A percentile compares a stretch with the other conserved stretches of the same genome.
Conservation (phyloP, 1,140 invertebrate genomes). For the Penaeus japonicus region DNA sequence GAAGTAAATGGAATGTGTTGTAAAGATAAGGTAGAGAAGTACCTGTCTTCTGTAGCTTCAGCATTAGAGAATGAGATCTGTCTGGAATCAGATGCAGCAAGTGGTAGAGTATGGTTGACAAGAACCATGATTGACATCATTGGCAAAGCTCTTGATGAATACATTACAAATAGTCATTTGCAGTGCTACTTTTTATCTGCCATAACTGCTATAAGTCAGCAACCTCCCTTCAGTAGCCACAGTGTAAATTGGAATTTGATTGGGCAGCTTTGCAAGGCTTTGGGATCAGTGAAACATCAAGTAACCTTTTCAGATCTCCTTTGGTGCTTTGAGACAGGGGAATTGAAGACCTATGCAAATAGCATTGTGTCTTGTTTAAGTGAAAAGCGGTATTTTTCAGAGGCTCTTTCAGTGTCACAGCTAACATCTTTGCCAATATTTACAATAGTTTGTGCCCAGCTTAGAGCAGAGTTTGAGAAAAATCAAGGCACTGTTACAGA, state of each 20-base stretch:
- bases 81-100: background rate
- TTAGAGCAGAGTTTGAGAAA: constrained; percentile 36
- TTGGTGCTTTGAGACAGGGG: constrained; percentile 29
- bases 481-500: background rate
- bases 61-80: background rate
- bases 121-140: constrained; percentile 14
- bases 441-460: constrained; percentile 40
- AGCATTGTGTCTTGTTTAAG: constrained; percentile 9
- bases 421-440: constrained; percentile 20
- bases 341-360: background rate
- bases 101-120: background rate
- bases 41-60: constrained; percentile 1
- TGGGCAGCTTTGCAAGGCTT: constrained; percentile 20
- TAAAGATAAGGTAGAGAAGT: background rate
- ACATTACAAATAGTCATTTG: constrained; percentile 13
- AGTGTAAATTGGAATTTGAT: constrained; percentile 31
- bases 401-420: constrained; percentile 36
- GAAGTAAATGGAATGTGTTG: constrained; percentile 26
- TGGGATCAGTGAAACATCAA: constrained; percentile 23
- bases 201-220: constrained; percentile 21
- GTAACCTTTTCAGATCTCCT: constrained; percentile 16
- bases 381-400: constrained; percentile 14
- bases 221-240: constrained; percentile 32
- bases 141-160: constrained; percentile 33
- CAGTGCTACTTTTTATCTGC: constrained; percentile 17